phyloP scores from a whole-genome alignment of 2,113 vertebrate genomes.

The Bubo scandiacus region DNA sequence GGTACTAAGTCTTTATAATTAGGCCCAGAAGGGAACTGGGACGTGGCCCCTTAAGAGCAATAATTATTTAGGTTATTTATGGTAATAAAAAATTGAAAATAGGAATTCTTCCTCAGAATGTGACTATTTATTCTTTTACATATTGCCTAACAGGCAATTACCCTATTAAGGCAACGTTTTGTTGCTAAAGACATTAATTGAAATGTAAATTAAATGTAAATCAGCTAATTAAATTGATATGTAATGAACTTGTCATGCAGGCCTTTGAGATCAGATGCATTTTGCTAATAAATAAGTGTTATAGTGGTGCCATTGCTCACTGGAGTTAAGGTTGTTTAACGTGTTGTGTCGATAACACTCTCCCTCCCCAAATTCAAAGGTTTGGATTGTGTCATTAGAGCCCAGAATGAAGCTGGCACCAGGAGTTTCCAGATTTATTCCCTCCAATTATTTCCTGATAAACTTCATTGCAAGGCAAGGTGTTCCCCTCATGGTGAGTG shows the following conservation, averaged over 20 bases:
- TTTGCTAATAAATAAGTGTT: conserved; percentile 77
- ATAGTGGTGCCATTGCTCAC: conserved; percentile 54
- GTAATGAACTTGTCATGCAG: conserved; percentile 82
- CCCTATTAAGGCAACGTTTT: conserved; percentile 81
- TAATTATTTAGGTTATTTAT: conserved; percentile 89
- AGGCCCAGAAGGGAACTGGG: conserved; percentile 82
- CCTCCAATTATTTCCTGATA: background rate
- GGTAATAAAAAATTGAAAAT: conserved; percentile 85
- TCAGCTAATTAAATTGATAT: conserved; percentile 86
- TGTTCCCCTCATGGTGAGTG: background rate
- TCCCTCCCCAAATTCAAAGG: background rate
- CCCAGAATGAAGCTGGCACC: background rate
- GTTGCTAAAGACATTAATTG: conserved; percentile 86
- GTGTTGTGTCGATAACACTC: background rate
- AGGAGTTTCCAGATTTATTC: background rate
- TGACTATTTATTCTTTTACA: conserved; percentile 81
- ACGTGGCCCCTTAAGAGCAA: conserved; percentile 81
- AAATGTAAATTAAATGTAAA: conserved; percentile 88
- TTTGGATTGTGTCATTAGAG: background rate
- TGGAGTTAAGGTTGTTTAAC: conserved; percentile 61
- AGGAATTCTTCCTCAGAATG: conserved; percentile 82
- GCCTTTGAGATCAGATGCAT: conserved; percentile 80
- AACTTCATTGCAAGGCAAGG: background rate
- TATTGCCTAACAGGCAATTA: conserved; percentile 86
- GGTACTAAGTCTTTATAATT: conserved; percentile 88